These are phyloP conservation scores for Ataeniobius toweri DNA, from an alignment of 2,797 vertebrate genomes.

Conservation along the genomic window DNA sequence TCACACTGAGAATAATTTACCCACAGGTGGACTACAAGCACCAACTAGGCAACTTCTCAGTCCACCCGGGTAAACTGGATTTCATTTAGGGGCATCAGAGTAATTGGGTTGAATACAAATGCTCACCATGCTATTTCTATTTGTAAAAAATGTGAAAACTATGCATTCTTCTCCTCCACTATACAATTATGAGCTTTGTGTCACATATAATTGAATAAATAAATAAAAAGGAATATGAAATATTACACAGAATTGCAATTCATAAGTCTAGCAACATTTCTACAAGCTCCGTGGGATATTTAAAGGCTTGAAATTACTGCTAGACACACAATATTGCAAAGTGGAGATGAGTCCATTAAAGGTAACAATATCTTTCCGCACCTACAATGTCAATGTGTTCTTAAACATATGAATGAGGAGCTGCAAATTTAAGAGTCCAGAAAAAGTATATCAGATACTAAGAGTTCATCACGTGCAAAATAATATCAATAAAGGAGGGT, in stretches of 20 bases:
- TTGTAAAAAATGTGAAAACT: no score
- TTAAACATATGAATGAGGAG: conserved; percentile 35
- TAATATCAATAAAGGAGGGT: conserved; percentile 51
- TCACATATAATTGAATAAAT: no score
- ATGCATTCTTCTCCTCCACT: no score
- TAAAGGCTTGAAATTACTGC: background rate
- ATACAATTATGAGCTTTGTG: no score
- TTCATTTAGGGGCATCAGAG: no score
- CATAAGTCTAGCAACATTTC: background rate
- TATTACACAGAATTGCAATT: background rate
- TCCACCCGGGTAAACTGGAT: no score
- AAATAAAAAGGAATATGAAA: background rate
- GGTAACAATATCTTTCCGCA: conserved; percentile 16
- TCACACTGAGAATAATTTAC: no score
- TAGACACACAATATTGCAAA: background rate
- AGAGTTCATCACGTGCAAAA: conserved; percentile 49
- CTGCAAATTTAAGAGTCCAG: conserved; percentile 47
- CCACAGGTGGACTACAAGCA: no score
- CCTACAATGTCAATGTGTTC: conserved; percentile 36
- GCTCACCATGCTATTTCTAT: no score
- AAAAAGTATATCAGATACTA: conserved; percentile 45
- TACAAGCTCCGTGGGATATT: background rate
- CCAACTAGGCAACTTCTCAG: no score
- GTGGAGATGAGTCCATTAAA: background rate
- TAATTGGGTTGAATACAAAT: no score